Evolutionary conservation across 2,888 invertebrate species (phyloP).

Genomic region (Molorchus minor): DNA sequence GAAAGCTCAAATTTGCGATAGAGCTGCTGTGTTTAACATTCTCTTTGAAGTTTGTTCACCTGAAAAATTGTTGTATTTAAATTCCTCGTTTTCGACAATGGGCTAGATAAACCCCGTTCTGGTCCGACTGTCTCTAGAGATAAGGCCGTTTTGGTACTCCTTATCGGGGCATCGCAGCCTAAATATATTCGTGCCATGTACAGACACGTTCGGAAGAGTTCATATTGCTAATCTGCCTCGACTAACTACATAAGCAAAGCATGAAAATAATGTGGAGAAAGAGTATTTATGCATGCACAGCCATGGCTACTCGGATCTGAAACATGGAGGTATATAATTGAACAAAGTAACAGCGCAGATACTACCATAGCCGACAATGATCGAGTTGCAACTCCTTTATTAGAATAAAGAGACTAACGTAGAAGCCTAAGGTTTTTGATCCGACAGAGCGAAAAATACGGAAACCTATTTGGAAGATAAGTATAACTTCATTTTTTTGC

Average conservation of each 20-base stretch:
- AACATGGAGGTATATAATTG: too few species aligned
- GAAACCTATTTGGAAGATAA: too few species aligned
- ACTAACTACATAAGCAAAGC: conserved; percentile 22
- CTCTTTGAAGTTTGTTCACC: neutral
- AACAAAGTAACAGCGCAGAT: too few species aligned
- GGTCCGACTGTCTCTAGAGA: conserved; percentile 41
- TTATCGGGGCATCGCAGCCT: conserved; percentile 50
- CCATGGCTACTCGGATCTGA: neutral
- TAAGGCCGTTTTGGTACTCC: conserved; percentile 47
- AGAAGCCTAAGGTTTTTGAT: too few species aligned
- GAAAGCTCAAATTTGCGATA: conserved; percentile 10
- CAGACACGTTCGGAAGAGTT: conserved; percentile 43
- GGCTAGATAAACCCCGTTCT: conserved; percentile 45
- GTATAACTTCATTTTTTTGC: too few species aligned
- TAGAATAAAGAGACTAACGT: neutral
- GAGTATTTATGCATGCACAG: neutral
- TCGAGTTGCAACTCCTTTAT: too few species aligned
- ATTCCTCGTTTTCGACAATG: conserved; percentile 51
- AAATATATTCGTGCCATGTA: conserved; percentile 49
- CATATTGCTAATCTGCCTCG: conserved; percentile 34
- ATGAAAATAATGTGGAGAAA: conserved; percentile 18
- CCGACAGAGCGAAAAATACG: too few species aligned
- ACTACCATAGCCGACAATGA: too few species aligned
- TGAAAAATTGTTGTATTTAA: conserved; percentile 36
- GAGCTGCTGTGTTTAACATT: neutral